A percentile compares a stretch with the other conserved stretches of the same genome.
Conservation (phyloP, 2,797 vertebrate genomes). For the Brotula barbata region DNA sequence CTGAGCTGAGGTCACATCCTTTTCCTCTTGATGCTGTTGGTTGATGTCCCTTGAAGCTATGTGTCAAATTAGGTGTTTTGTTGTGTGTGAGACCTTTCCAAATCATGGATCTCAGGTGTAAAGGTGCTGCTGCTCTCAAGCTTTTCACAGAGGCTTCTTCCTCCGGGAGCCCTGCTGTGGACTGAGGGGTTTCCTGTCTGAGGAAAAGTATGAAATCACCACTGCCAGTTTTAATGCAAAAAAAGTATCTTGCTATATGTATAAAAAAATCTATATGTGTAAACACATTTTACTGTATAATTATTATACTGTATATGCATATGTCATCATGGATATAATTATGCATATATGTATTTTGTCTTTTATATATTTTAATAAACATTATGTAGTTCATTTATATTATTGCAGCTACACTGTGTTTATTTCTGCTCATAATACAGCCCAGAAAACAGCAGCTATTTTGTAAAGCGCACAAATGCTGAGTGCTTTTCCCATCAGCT, state of each 20-base stretch:
- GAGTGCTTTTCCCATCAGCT: no score
- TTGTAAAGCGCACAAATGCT: no score
- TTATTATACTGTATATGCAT: slow-evolving; percentile 81
- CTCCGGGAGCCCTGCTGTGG: slow-evolving; percentile 61
- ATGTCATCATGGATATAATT: slow-evolving; percentile 79
- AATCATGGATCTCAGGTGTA: slow-evolving; percentile 82
- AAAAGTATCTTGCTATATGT: slow-evolving; percentile 75
- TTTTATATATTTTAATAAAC: slow-evolving; percentile 87
- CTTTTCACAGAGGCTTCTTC: slow-evolving; percentile 69
- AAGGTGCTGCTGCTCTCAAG: slow-evolving; percentile 81
- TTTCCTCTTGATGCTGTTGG: slow-evolving; percentile 43
- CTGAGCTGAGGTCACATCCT: slow-evolving; percentile 23
- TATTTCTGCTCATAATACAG: slow-evolving; percentile 32
- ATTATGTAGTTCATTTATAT: slow-evolving; percentile 71
- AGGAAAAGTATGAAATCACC: slow-evolving; percentile 76
- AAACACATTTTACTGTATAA: slow-evolving; percentile 82
- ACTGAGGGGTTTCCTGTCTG: slow-evolving; percentile 66
- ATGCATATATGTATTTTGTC: slow-evolving; percentile 79
- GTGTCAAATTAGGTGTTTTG: slow-evolving; percentile 52
- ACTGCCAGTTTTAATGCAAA: slow-evolving; percentile 84
- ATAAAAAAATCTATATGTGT: slow-evolving; percentile 79
- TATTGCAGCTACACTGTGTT: slow-evolving; percentile 22
- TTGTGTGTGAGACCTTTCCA: slow-evolving; percentile 68
- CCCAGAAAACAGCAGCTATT: no score
- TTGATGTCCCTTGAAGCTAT: slow-evolving; percentile 62